phyloP scores from a whole-genome alignment of 2,797 vertebrate species.

The Alca torda region DNA sequence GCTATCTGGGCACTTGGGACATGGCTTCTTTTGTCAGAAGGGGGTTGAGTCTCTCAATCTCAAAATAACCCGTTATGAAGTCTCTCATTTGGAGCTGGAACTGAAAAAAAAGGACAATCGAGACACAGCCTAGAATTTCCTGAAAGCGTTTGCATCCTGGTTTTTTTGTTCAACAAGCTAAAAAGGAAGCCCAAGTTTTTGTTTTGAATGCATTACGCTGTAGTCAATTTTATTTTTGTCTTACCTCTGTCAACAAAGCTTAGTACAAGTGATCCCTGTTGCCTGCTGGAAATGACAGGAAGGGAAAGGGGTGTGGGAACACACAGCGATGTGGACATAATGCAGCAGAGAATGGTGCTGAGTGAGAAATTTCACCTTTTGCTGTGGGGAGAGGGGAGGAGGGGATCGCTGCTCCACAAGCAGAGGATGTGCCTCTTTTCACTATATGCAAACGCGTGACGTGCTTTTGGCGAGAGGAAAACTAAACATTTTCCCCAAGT shows the following conservation, averaged over 20 bases:
- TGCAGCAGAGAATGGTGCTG: background rate
- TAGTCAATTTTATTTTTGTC: constrained; percentile 31
- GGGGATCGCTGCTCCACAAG: background rate
- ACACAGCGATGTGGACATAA: background rate
- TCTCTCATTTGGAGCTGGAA: background rate
- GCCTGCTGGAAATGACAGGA: constrained; percentile 50
- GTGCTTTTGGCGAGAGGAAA: background rate
- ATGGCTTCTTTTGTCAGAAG: background rate
- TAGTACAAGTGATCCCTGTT: background rate
- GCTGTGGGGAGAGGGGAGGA: background rate
- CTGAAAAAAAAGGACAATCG: background rate
- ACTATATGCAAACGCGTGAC: background rate
- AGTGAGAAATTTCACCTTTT: constrained; percentile 38
- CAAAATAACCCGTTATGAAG: background rate
- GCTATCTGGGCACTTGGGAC: background rate
- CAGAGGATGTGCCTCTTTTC: background rate
- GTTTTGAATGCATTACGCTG: background rate
- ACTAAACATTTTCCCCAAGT: background rate
- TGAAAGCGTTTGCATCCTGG: background rate
- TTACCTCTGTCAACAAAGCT: constrained; percentile 9
- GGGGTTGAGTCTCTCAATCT: background rate
- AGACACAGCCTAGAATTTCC: background rate
- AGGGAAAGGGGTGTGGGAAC: constrained; percentile 27
- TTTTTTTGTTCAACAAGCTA: constrained; percentile 15
- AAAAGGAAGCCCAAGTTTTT: constrained; percentile 10